Evolutionary conservation across 2,113 vertebrate genomes (phyloP), one percentile per base, ranked within the genome.

Genomic region (Oceanodroma tethys): DNA sequence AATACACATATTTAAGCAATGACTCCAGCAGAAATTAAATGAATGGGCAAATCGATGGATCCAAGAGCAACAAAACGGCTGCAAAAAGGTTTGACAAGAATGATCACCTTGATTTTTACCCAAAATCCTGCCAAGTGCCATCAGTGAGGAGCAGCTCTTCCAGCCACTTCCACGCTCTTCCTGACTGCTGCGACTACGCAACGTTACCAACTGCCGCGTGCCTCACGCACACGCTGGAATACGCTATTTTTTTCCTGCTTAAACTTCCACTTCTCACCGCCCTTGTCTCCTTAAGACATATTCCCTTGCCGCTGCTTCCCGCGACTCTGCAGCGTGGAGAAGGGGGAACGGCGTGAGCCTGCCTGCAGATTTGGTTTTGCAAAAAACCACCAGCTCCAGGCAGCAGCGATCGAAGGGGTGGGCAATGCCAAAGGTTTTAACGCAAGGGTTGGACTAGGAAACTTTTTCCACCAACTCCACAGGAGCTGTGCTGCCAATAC

Each of bases 281-380:
- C 68, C 26, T 36, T 16, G 43, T 45, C 10, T 2, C 75, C 81
- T 88, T 73, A 66, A 65, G 27, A 50, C 36, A 10, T 4, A 19
- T 48, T 58, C 30, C 48, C 14, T 60, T 12, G 36, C 22, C 0
- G 2, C 65, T 88, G 59, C 59, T 17, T 52, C 52, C 78, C 1
- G 0, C 36, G 26, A 4, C 30, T 26, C 42, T 13, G 19, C 0
- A 1, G 25, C 2, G 2, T 3, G n/a, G 55, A 78, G 50, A n/a
- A 48, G 25, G 23, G 52, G 63, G 13, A 81, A 20, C 2, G 14
- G 58, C 52, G 13, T 1, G 7, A 65, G 18, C 34, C 38, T 50
- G n/a, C 14, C 78, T n/a, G 43, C 52, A 43, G 40, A 17, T 55
- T 4, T 43, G 56, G 16, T 30, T 66, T 45, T 23, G 11, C 5